These are phyloP conservation scores for Pygmarrhopalites habei DNA, from an alignment of 1,140 invertebrate species.

Conservation along the genomic window DNA sequence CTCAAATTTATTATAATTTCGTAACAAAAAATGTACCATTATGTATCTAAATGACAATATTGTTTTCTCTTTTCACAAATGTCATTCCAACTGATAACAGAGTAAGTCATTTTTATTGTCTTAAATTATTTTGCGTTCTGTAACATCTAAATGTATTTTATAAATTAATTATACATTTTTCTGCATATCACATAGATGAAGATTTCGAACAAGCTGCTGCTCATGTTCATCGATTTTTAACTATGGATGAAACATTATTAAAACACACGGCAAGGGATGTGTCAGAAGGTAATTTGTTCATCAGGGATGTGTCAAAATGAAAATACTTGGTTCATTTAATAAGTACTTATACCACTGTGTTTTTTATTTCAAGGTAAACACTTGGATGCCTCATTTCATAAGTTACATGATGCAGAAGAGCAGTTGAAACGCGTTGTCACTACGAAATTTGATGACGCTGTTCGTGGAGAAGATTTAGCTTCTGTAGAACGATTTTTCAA, in stretches of 20 bases:
- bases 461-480: constrained; percentile 76
- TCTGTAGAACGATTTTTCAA: constrained; percentile 96
- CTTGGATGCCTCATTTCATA: constrained; percentile 66
- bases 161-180: too few relatives aligned
- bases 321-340: too few relatives aligned
- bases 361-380: constrained; percentile 54
- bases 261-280: constrained; percentile 69
- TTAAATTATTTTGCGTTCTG: too few relatives aligned
- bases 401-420: constrained; percentile 76
- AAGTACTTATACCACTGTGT: background rate
- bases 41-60: too few relatives aligned
- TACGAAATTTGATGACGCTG: constrained; percentile 83
- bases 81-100: too few relatives aligned
- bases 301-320: too few relatives aligned
- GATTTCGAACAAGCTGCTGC: constrained; percentile 88
- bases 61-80: too few relatives aligned
- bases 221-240: constrained; percentile 89
- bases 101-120: too few relatives aligned
- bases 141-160: too few relatives aligned
- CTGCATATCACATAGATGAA: too few relatives aligned
- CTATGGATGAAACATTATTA: constrained; percentile 86
- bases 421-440: constrained; percentile 67
- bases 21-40: too few relatives aligned
- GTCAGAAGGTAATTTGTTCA: constrained; percentile 52
- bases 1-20: too few relatives aligned